Percentiles rank a stretch among this genome's conserved stretches.
Evolutionary conservation across 2,888 invertebrate species (phyloP).

Genomic region (Drosophila lutescens): DNA sequence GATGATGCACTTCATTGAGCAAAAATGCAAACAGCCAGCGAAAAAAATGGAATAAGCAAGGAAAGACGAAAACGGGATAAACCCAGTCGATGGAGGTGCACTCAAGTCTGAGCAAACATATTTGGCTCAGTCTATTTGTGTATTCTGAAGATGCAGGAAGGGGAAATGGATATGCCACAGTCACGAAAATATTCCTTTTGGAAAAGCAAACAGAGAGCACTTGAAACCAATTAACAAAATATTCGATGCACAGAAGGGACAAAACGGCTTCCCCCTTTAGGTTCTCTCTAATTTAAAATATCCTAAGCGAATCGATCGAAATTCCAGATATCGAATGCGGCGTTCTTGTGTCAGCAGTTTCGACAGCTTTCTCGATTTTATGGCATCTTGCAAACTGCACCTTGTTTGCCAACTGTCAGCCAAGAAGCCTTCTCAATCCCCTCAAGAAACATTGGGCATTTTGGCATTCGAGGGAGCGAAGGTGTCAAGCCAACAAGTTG

Average conservation of each 20-base stretch:
- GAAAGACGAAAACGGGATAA: conserved; percentile 7
- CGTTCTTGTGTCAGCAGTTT: conserved; percentile 45
- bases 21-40: conserved; percentile 48
- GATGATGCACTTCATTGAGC: conserved; percentile 71
- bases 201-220: conserved; percentile 13
- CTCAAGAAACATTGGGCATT: conserved; percentile 5
- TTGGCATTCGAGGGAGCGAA: neutral
- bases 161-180: conserved; percentile 13
- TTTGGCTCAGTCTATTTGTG: conserved; percentile 39
- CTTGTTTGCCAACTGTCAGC: conserved; percentile 8
- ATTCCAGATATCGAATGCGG: neutral
- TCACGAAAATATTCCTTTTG: conserved; percentile 3
- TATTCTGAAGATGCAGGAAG: conserved; percentile 20
- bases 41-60: conserved; percentile 33
- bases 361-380: conserved; percentile 51
- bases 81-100: conserved; percentile 23
- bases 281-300: conserved; percentile 15
- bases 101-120: conserved; percentile 35
- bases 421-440: neutral
- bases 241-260: neutral
- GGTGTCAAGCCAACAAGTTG: conserved; percentile 31
- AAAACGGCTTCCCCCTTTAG: neutral
- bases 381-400: conserved; percentile 19
- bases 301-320: neutral
- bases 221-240: conserved; percentile 35